A percentile compares a stretch with the other conserved stretches of the same genome.
phyloP scores from a whole-genome alignment of 1,140 invertebrate species.

The Drosophila pseudoananassae region DNA sequence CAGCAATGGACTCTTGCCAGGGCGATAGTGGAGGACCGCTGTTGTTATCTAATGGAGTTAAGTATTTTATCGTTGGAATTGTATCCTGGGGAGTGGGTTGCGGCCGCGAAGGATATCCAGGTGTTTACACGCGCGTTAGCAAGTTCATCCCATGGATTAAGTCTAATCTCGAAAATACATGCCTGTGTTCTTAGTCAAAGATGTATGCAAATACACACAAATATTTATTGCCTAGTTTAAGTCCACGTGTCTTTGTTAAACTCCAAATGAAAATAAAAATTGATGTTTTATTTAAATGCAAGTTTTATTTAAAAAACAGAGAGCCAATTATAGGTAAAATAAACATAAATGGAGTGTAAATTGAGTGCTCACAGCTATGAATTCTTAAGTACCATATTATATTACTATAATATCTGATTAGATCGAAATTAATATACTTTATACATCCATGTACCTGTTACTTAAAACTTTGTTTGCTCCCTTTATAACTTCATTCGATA shows the following conservation, averaged over 20 bases:
- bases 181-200: constrained; percentile 77
- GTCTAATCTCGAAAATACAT: constrained; percentile 83
- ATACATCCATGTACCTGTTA: constrained; percentile 30
- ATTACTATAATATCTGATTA: background rate
- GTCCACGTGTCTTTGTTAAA: constrained; percentile 35
- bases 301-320: background rate
- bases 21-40: constrained; percentile 94
- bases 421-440: constrained; percentile 1
- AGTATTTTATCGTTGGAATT: constrained; percentile 90
- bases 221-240: constrained; percentile 44
- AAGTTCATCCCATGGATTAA: constrained; percentile 84
- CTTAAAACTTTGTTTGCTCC: constrained; percentile 43
- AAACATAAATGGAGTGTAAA: background rate
- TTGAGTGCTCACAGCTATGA: background rate
- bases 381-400: background rate
- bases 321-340: constrained; percentile 6
- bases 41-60: constrained; percentile 89
- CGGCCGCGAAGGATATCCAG: constrained; percentile 87
- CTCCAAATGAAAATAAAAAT: constrained; percentile 18
- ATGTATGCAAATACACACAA: constrained; percentile 26
- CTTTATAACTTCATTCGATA: constrained; percentile 83
- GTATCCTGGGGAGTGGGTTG: constrained; percentile 89
- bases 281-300: constrained; percentile 23
- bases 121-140: constrained; percentile 82
- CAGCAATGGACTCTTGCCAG: constrained; percentile 93